Percentiles rank a stretch among this genome's conserved stretches.
phyloP scores from a whole-genome alignment of 1,140 invertebrate species.

The Listronotus bonariensis region DNA sequence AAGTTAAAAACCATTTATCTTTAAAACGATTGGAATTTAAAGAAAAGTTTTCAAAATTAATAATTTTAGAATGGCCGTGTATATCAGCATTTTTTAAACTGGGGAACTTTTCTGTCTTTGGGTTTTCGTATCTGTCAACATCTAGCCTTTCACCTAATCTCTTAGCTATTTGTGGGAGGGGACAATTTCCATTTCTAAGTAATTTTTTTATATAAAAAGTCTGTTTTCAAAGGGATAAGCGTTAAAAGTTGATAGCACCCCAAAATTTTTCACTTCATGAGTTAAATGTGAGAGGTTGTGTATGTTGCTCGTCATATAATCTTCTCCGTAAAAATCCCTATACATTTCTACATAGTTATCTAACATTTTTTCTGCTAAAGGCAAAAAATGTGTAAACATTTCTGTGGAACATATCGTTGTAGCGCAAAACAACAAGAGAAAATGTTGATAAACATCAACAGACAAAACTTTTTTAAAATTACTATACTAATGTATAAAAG shows the following conservation, averaged over 20 bases:
- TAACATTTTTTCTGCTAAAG: too few species aligned
- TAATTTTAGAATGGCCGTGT: not conserved
- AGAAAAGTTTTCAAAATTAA: not conserved
- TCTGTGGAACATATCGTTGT: slow-evolving; percentile 30
- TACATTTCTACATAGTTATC: too few species aligned
- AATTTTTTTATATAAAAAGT: slow-evolving; percentile 39
- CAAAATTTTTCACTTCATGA: slow-evolving; percentile 43
- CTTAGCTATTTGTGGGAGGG: slow-evolving; percentile 40
- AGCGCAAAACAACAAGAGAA: slow-evolving; percentile 35
- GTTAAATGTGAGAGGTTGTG: slow-evolving; percentile 37
- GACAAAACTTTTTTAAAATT: slow-evolving; percentile 39
- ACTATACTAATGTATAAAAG: slow-evolving; percentile 39
- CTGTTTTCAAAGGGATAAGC: slow-evolving; percentile 46
- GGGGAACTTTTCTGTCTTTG: not conserved
- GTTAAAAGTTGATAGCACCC: slow-evolving; percentile 34
- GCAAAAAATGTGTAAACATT: too few species aligned
- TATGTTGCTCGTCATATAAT: slow-evolving; percentile 23
- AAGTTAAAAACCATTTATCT: slow-evolving; percentile 16
- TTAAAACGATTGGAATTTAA: not conserved
- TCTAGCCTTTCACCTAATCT: slow-evolving; percentile 27
- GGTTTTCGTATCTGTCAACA: not conserved
- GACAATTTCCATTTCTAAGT: slow-evolving; percentile 33
- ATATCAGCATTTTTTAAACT: not conserved
- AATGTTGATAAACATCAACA: slow-evolving; percentile 34
- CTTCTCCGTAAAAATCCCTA: not conserved